These are phyloP conservation scores for Callosobruchus maculatus DNA, from an alignment of 2,888 invertebrate species.

Conservation along the genomic window DNA sequence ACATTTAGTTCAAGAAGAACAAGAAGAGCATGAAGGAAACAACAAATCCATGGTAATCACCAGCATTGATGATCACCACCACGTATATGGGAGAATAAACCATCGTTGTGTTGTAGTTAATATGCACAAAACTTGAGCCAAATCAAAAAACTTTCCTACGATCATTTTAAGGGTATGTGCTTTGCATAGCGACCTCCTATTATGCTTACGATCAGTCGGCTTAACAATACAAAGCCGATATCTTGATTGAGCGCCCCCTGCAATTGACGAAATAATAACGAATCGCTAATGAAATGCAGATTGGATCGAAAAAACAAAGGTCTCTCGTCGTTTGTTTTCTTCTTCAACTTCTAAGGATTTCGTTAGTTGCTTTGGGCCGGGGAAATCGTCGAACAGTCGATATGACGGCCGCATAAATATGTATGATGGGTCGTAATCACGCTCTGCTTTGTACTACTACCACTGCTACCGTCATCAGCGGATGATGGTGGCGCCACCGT, in stretches of 20 bases:
- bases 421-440: conserved; percentile 30
- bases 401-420: conserved; percentile 23
- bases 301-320: conserved; percentile 28
- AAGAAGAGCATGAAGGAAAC: too few species aligned
- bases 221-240: not conserved
- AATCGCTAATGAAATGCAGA: conserved; percentile 27
- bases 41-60: too few species aligned
- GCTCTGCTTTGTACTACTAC: conserved; percentile 19
- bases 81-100: too few species aligned
- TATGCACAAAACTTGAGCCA: too few species aligned
- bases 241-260: conserved; percentile 1
- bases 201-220: not conserved
- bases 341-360: conserved; percentile 23
- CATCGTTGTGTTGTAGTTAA: not conserved
- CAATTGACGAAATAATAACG: conserved; percentile 23
- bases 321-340: conserved; percentile 21
- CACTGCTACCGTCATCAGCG: conserved; percentile 12
- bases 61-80: too few species aligned
- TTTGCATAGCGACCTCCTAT: not conserved
- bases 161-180: not conserved
- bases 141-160: not conserved
- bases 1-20: too few species aligned
- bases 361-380: conserved; percentile 22
- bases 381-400: conserved; percentile 10
- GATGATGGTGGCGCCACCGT: conserved; percentile 1